Evolutionary conservation across 2,888 invertebrate genomes (phyloP), one percentile per base, ranked within the genome.

Genomic region (Dascillus cervinus): DNA sequence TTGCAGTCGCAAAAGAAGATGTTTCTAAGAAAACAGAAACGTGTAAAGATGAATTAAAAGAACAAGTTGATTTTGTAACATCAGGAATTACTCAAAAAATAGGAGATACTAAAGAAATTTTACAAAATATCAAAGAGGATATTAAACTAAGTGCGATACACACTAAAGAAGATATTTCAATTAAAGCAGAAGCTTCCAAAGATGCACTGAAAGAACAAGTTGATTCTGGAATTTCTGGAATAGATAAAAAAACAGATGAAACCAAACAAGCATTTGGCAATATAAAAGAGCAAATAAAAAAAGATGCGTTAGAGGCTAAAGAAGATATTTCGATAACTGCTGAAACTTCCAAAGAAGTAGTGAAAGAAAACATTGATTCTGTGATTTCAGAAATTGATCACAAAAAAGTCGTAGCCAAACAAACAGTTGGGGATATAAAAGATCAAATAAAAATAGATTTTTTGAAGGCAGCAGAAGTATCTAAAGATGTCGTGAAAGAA

Each of bases 131-230:
- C 32, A 13, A 40, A 31, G 12, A 27, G 26, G 5, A 34, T 19
- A 32, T 32, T 26, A 11, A 29, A 22, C 33, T 44, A 21, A 30
- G 38, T 29, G 34, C 19, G n/a, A n/a, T n/a, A n/a, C n/a, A n/a
- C n/a, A n/a, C n/a, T n/a, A n/a, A n/a, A n/a, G n/a, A n/a, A n/a
- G n/a, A n/a, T n/a, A n/a, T n/a, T n/a, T n/a, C n/a, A n/a, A n/a
- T n/a, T n/a, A n/a, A n/a, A n/a, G n/a, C n/a, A n/a, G n/a, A n/a
- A n/a, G n/a, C n/a, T n/a, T n/a, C n/a, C n/a, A n/a, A n/a, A n/a
- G n/a, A n/a, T n/a, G n/a, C n/a, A n/a, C n/a, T n/a, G n/a, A n/a
- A n/a, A n/a, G n/a, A n/a, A n/a, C n/a, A n/a, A n/a, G n/a, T n/a
- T n/a, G n/a, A n/a, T n/a, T n/a, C n/a, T n/a, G n/a, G n/a, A n/a